These are phyloP conservation scores for Rhipidura dahli DNA, from an alignment of 2,113 vertebrate species.

Conservation along the genomic window DNA sequence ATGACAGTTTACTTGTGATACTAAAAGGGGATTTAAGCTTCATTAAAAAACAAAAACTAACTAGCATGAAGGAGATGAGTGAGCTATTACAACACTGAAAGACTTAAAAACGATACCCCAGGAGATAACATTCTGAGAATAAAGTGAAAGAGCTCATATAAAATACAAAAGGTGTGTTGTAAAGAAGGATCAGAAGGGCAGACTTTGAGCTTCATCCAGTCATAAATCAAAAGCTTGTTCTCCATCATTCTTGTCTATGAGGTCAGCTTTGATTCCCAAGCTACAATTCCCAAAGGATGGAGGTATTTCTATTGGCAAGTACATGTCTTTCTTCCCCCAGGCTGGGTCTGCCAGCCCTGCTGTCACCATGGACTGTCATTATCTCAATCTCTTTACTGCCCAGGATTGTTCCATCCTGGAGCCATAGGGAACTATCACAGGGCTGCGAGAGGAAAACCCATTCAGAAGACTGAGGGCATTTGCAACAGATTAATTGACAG, in stretches of 20 bases:
- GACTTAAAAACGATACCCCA: slow-evolving; percentile 42
- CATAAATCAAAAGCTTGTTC: slow-evolving; percentile 70
- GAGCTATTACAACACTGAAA: slow-evolving; percentile 39
- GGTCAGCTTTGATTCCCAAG: slow-evolving; percentile 68
- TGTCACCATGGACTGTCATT: slow-evolving; percentile 68
- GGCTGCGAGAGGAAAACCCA: slow-evolving; percentile 35
- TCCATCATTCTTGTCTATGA: slow-evolving; percentile 52
- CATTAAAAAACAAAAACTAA: neutral
- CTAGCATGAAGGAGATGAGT: slow-evolving; percentile 30
- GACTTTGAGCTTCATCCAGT: slow-evolving; percentile 62
- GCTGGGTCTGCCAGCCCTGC: slow-evolving; percentile 61
- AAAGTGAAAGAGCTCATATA: slow-evolving; percentile 60
- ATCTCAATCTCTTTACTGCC: slow-evolving; percentile 68
- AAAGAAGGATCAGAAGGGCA: slow-evolving; percentile 68
- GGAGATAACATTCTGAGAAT: slow-evolving; percentile 57
- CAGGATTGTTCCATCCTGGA: slow-evolving; percentile 60
- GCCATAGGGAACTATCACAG: slow-evolving; percentile 27
- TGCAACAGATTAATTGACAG: slow-evolving; percentile 49
- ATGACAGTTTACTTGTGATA: neutral
- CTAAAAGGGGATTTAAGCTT: neutral
- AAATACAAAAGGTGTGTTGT: slow-evolving; percentile 71
- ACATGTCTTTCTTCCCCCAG: slow-evolving; percentile 44
- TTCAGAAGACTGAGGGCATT: slow-evolving; percentile 5
- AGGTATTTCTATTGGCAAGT: slow-evolving; percentile 62
- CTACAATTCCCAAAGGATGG: slow-evolving; percentile 59